Base-by-base conservation (phyloP, 1,140 invertebrate genomes). In the Hestina assimilis region DNA sequence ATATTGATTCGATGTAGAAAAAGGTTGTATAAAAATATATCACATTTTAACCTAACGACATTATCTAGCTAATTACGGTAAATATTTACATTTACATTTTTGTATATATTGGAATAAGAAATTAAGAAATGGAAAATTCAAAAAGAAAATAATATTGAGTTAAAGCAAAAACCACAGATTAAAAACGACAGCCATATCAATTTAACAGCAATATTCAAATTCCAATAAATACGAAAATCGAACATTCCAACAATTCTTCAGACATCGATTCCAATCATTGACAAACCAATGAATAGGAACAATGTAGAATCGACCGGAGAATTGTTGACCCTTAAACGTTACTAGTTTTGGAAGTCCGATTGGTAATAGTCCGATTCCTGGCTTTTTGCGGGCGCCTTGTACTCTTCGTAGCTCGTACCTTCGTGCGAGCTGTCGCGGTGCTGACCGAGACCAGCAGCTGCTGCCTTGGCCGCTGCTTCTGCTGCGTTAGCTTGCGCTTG, bases 291-390 rank as follows among this genome's bases (percentile, higher is more conserved):
- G 4, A 41, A 29, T 15, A 4, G 12, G 47, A 47, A 40, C 33
- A 15, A n/a, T 19, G 26, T 33, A 19, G 40, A 51, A 26, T 15
- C 33, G 33, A 38, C 15, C 15, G 15, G 33, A 38, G 33, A 17
- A 38, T 19, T 33, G 6, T 33, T 14, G 31, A 38, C 33, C 15
- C 33, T 38, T 38, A 19, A n/a, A 51, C 28, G 80, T 63, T 81
- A 82, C 75, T 87, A 69, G 69, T 83, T 83, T 53, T 85, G 78
- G 68, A 70, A 84, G 59, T 85, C 76, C 79, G 80, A 76, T 69
- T 79, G 75, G 54, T 82, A 85, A 57, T 82, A 85, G 12, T 84
- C 77, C 28, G 48, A 85, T 15, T 84, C 77, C 28, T 52, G 54
- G 31, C 26, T 43, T 31, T 68, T 61, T 29, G 57, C 51, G 3